These are phyloP conservation scores for Micronycteris hirsuta DNA, from an alignment of 2,113 vertebrate genomes.

Conservation along the genomic window DNA sequence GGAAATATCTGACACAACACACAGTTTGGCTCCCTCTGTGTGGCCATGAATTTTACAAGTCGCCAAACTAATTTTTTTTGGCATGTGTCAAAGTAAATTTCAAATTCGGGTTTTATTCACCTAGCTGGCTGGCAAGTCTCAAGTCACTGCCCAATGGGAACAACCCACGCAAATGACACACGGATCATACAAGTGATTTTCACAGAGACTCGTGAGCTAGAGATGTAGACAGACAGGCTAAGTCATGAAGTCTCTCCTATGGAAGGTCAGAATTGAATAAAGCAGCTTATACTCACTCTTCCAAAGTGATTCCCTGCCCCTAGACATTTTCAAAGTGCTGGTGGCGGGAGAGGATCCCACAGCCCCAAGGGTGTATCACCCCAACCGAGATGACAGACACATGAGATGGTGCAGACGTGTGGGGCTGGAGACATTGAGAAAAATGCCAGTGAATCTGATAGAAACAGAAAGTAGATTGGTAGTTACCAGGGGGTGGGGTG, in stretches of 20 bases:
- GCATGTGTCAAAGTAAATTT: neutral
- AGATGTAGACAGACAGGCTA: neutral
- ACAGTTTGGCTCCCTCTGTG: neutral
- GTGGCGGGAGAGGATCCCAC: neutral
- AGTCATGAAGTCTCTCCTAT: neutral
- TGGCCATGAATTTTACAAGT: neutral
- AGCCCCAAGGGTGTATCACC: neutral
- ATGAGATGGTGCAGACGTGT: neutral
- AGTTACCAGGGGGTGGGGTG: neutral
- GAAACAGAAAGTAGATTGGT: too few species aligned
- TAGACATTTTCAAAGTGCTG: neutral
- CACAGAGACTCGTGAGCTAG: neutral
- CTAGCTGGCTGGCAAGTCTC: neutral
- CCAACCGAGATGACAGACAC: neutral
- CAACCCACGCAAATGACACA: neutral
- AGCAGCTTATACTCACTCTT: neutral
- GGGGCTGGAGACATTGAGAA: neutral
- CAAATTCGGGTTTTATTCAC: neutral
- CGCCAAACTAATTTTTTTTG: neutral
- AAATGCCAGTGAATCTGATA: neutral
- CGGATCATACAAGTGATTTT: neutral
- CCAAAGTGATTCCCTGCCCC: neutral
- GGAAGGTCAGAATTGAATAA: neutral
- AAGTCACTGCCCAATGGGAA: neutral
- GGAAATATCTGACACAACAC: neutral